Base-by-base conservation (phyloP, 2,888 invertebrate species). In the Loripinus fragilis region DNA sequence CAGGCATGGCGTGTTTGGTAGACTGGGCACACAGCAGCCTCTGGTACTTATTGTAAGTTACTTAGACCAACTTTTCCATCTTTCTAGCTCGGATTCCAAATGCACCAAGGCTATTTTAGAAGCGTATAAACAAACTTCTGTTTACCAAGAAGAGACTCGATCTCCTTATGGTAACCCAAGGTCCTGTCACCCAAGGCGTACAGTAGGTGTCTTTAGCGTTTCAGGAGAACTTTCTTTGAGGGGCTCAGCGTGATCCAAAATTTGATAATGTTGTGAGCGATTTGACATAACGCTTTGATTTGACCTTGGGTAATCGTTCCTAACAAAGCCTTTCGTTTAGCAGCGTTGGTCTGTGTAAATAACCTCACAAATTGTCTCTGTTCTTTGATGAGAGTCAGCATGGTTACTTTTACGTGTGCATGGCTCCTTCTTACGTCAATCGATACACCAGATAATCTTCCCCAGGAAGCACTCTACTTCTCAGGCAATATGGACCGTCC, bases 21-120 rank as follows among this genome's bases (percentile, higher is more conserved):
- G n/a, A n/a, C n/a, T n/a, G n/a, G n/a, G n/a, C n/a, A n/a, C n/a
- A n/a, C n/a, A 38, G 48, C 28, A 77, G 38, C 1, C 76, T 50
- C n/a, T 72, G 67, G 33, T 76, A 76, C n/a, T 76, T 76, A 12
- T 71, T 71, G 45, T 76, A 66, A 1, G 76, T 41, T 23, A 76
- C 66, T n/a, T 71, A 48, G 2, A 76, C 64, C n/a, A 41, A 12
- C 20, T 76, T 76, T 30, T 76, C 76, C 76, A 76, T 76, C 35
- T 66, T 17, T 71, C 10, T 28, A 76, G 38, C 23, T 55, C 23
- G 10, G 50, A 0, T 28, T 52, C 38, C 17, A 71, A 42, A 33
- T 70, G 50, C 7, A n/a, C 28, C 5, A 45, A 10, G 25, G 45
- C 67, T 25, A 67, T 45, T 45, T 41, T 2, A 67, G 15, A 15